Evolutionary conservation across 2,888 invertebrate genomes (phyloP), one percentile per base, ranked within the genome.

Genomic region (Parnassius smintheus): DNA sequence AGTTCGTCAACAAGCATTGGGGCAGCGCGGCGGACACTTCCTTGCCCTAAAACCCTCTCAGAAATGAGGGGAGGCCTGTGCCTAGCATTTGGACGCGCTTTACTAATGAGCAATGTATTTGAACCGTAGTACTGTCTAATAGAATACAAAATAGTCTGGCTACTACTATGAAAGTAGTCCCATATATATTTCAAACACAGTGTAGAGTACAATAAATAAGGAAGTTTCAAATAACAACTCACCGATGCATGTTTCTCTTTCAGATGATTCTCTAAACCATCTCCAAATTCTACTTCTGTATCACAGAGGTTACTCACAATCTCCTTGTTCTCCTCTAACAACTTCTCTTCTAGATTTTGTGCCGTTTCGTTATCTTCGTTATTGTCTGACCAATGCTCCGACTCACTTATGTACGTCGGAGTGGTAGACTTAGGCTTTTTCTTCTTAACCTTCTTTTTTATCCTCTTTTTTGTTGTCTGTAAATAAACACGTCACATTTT

Each of bases 301-400:
- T 61, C 62, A 57, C 62, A 53, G 53, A 45, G 9, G 10, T 51
- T 42, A 9, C 4, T 12, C 9, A 13, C 46, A 35, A 46, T 92
- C 0, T 93, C 93, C 77, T 93, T 93, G 11, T 83, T 87, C 64
- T 93, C 93, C n/a, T 85, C 91, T 51, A 93, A 76, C 74, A 93
- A 93, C 56, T 93, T 81, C 46, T 91, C 85, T 74, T 92, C 93
- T 93, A 85, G 72, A 12, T 75, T 71, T 59, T 77, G 76, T 41
- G 72, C 68, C 18, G 69, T 61, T 11, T 73, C 74, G 13, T 66
- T 66, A 10, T 66, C 53, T 12, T 66, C 66, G 18, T 59, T 57
- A 12, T 63, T 59, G n/a, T 63, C 63, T 1, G n/a, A 46, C 49
- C 50, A 52, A 0, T 35, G 22, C 41, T 64, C 63, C 22, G 59